Evolutionary conservation across 2,888 invertebrate species (phyloP).

Genomic region (Erannis defoliaria): DNA sequence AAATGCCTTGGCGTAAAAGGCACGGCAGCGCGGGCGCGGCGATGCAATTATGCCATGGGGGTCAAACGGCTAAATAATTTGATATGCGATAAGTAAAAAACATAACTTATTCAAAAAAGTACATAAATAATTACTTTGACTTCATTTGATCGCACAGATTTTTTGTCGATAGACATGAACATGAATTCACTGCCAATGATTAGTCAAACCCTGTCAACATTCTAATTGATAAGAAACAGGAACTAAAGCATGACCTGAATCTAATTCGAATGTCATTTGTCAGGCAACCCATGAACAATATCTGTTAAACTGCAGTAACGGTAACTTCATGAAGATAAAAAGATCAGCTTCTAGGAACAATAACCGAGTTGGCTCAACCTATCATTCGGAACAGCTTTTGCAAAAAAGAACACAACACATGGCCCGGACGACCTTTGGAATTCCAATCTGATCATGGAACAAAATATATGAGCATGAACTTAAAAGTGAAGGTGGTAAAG

Average conservation of each 20-base stretch:
- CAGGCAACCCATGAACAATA: slow-evolving; percentile 13
- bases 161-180: slow-evolving; percentile 2
- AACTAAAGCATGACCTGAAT: slow-evolving; percentile 22
- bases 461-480: slow-evolving; percentile 45
- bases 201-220: slow-evolving; percentile 4
- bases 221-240: slow-evolving; percentile 17
- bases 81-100: too few species aligned
- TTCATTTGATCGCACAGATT: not conserved
- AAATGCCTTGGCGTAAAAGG: too few species aligned
- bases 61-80: too few species aligned
- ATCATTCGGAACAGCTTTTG: slow-evolving; percentile 73
- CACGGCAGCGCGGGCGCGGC: too few species aligned
- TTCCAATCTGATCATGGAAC: slow-evolving; percentile 57
- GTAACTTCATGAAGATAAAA: slow-evolving; percentile 49
- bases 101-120: too few species aligned
- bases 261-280: slow-evolving; percentile 6
- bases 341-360: slow-evolving; percentile 52
- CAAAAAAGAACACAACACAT: slow-evolving; percentile 79
- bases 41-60: too few species aligned
- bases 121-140: not conserved
- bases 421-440: slow-evolving; percentile 79
- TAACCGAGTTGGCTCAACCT: slow-evolving; percentile 61
- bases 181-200: slow-evolving; percentile 1
- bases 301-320: slow-evolving; percentile 37
- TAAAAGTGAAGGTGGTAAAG: slow-evolving; percentile 46